phyloP scores from a whole-genome alignment of 1,140 invertebrate species.

The Bradynema listronoti region DNA sequence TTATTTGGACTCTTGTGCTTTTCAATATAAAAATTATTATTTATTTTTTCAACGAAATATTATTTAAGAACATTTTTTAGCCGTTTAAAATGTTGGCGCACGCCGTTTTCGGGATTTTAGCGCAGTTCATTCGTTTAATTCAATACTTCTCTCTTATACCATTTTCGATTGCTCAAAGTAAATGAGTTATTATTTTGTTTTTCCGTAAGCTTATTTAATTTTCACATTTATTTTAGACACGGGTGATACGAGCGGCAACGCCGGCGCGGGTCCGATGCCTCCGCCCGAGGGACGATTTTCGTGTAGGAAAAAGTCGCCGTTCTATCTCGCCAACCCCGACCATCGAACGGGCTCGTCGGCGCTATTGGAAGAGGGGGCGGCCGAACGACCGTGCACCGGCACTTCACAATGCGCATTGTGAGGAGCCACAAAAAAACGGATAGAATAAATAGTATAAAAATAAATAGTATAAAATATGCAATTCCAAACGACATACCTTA shows the following conservation, averaged over 20 bases:
- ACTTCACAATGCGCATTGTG: slow-evolving; percentile 56
- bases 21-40: too few relatives aligned
- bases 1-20: too few relatives aligned
- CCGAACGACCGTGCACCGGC: slow-evolving; percentile 48
- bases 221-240: slow-evolving; percentile 10
- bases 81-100: too few relatives aligned
- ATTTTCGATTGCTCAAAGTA: neutral
- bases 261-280: slow-evolving; percentile 9
- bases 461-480: too few relatives aligned
- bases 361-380: slow-evolving; percentile 34
- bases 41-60: too few relatives aligned
- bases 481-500: too few relatives aligned
- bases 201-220: slow-evolving; percentile 11
- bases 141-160: neutral
- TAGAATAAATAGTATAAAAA: too few relatives aligned
- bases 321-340: slow-evolving; percentile 47
- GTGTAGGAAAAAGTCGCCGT: slow-evolving; percentile 34
- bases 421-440: too few relatives aligned
- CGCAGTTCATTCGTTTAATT: too few relatives aligned
- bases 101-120: too few relatives aligned
- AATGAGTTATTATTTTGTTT: neutral
- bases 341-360: neutral
- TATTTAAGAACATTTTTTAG: too few relatives aligned
- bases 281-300: slow-evolving; percentile 19
- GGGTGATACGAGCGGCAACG: slow-evolving; percentile 17